These are phyloP conservation scores for Dynastes maya DNA, from an alignment of 2,888 invertebrate genomes.

Conservation along the genomic window DNA sequence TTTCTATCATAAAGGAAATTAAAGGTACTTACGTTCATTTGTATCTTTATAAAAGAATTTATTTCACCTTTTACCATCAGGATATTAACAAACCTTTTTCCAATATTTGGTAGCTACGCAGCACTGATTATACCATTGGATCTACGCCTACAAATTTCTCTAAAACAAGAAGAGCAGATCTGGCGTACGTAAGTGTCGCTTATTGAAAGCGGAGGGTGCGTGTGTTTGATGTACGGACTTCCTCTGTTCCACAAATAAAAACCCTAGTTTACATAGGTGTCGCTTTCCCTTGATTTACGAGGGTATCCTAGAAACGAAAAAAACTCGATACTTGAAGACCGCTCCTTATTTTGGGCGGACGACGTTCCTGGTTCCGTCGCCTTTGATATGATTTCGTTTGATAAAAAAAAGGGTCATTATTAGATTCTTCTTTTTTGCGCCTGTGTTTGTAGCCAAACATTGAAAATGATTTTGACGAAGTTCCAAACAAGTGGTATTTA, in stretches of 20 bases:
- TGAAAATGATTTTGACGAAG: too few species aligned
- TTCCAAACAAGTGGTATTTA: too few species aligned
- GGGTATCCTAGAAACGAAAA: conserved; percentile 20
- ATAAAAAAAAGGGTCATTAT: conserved; percentile 20
- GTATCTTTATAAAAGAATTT: too few species aligned
- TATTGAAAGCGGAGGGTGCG: conserved; percentile 34
- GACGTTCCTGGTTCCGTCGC: conserved; percentile 15
- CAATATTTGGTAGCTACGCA: too few species aligned
- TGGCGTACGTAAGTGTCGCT: conserved; percentile 39
- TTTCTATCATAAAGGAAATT: too few species aligned
- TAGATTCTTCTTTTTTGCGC: conserved; percentile 15
- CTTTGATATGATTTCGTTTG: conserved; percentile 39
- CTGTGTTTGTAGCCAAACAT: background rate
- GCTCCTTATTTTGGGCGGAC: background rate
- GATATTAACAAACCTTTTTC: too few species aligned
- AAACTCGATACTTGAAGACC: background rate
- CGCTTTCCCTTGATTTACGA: conserved; percentile 40
- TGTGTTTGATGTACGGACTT: conserved; percentile 44
- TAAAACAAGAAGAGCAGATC: conserved; percentile 7
- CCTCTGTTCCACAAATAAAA: conserved; percentile 41
- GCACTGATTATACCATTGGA: background rate
- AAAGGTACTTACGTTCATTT: too few species aligned
- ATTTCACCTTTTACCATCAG: too few species aligned
- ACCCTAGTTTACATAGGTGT: conserved; percentile 44
- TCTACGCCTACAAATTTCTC: background rate